A percentile compares a stretch with the other conserved stretches of the same genome.
Evolutionary conservation across 1,140 invertebrate genomes (phyloP).

Genomic region (Eulimnadia texana): DNA sequence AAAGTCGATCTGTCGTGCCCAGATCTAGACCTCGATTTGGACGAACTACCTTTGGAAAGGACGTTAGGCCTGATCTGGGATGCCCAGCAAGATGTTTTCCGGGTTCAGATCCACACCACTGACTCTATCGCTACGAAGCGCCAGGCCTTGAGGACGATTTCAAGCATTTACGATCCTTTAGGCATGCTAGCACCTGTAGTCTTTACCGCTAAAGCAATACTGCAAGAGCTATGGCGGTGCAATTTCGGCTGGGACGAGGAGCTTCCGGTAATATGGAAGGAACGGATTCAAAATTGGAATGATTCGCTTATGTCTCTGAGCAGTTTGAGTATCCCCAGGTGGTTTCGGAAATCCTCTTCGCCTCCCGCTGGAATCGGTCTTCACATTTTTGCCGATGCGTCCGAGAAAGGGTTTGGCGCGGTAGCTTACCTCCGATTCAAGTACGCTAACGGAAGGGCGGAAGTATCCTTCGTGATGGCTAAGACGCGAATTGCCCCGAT

Average conservation of each 20-base stretch:
- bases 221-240: conserved; percentile 19
- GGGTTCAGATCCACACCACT: background rate
- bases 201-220: background rate
- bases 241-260: conserved; percentile 19
- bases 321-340: conserved; percentile 13
- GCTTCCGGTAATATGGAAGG: background rate
- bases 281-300: conserved; percentile 18
- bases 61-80: conserved; percentile 9
- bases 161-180: background rate
- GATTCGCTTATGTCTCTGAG: background rate
- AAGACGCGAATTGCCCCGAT: conserved; percentile 15
- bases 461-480: conserved; percentile 5
- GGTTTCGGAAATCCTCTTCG: background rate
- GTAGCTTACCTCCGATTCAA: conserved; percentile 22
- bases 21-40: background rate
- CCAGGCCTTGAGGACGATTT: background rate
- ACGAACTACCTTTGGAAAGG: conserved; percentile 24
- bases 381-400: conserved; percentile 25
- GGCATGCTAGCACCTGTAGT: background rate
- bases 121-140: conserved; percentile 3
- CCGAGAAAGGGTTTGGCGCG: conserved; percentile 22
- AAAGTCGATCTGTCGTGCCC: background rate
- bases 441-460: background rate
- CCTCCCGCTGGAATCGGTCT: conserved; percentile 12
- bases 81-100: background rate